Conservation (phyloP, 2,797 vertebrate species). For the Hipposideros larvatus region DNA sequence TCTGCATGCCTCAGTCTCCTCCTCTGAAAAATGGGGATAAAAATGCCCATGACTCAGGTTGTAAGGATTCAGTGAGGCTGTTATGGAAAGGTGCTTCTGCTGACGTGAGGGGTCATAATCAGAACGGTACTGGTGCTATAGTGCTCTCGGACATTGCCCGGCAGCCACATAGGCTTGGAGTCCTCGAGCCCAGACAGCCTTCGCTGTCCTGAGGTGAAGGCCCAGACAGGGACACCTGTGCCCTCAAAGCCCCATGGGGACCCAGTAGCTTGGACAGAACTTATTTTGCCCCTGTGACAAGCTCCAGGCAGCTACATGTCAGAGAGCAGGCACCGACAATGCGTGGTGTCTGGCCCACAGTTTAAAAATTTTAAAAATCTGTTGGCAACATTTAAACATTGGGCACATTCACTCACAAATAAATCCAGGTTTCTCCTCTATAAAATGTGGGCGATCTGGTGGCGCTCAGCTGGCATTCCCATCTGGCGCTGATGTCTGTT, state of each 20-base stretch:
- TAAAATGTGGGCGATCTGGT: neutral
- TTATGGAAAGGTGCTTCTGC: neutral
- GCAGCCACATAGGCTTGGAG: neutral
- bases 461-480: accelerated
- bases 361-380: neutral
- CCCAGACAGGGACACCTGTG: neutral
- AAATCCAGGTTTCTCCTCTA: neutral
- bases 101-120: neutral
- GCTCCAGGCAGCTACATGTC: neutral
- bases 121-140: accelerated
- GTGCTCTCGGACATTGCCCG: neutral
- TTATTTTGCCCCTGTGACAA: neutral
- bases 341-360: neutral
- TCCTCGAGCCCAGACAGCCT: neutral
- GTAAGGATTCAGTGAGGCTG: neutral
- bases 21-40: neutral
- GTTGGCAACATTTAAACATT: neutral
- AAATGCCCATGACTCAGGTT: neutral
- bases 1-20: neutral
- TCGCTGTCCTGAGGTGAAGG: neutral
- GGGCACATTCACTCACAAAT: neutral
- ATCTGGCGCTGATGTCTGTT: accelerated
- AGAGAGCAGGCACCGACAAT: neutral
- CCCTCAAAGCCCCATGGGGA: neutral
- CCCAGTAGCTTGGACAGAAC: neutral